phyloP scores from a whole-genome alignment of 2,888 invertebrate genomes.

The Drosophila subquinaria region DNA sequence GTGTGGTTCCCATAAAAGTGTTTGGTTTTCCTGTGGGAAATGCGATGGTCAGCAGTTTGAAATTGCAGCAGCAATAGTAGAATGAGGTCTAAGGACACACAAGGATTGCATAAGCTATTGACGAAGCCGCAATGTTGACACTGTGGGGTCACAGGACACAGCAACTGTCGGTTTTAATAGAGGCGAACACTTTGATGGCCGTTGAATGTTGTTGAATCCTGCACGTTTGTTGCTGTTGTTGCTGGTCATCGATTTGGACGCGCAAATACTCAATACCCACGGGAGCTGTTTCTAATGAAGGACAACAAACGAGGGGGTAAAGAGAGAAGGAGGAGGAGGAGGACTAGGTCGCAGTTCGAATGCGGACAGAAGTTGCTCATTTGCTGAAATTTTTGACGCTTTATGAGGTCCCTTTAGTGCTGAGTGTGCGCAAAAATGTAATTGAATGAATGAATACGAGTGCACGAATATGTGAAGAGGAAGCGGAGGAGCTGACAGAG shows the following conservation, averaged over 20 bases:
- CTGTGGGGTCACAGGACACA: slow-evolving; percentile 29
- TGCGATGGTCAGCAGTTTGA: slow-evolving; percentile 61
- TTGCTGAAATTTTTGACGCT: slow-evolving; percentile 79
- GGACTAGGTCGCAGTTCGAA: slow-evolving; percentile 1
- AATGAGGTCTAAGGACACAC: slow-evolving; percentile 25
- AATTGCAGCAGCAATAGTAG: slow-evolving; percentile 26
- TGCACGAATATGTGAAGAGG: background rate
- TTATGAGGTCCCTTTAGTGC: slow-evolving; percentile 82
- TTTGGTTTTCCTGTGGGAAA: slow-evolving; percentile 60
- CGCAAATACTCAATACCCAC: slow-evolving; percentile 62
- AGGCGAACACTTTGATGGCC: slow-evolving; percentile 72
- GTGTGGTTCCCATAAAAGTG: slow-evolving; percentile 46
- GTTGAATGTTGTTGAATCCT: slow-evolving; percentile 38
- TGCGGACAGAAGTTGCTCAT: slow-evolving; percentile 55
- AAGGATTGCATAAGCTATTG: slow-evolving; percentile 54
- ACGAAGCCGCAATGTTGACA: slow-evolving; percentile 71
- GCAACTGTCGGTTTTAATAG: slow-evolving; percentile 75
- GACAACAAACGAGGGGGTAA: slow-evolving; percentile 40
- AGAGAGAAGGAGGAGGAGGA: background rate
- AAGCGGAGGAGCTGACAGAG: background rate
- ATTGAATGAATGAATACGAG: slow-evolving; percentile 69
- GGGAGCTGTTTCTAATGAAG: slow-evolving; percentile 77
- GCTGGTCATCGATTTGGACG: slow-evolving; percentile 61
- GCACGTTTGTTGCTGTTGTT: slow-evolving; percentile 27
- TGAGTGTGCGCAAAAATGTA: slow-evolving; percentile 81